phyloP scores from a whole-genome alignment of 2,113 vertebrate genomes.

The Lepisosteus oculatus region DNA sequence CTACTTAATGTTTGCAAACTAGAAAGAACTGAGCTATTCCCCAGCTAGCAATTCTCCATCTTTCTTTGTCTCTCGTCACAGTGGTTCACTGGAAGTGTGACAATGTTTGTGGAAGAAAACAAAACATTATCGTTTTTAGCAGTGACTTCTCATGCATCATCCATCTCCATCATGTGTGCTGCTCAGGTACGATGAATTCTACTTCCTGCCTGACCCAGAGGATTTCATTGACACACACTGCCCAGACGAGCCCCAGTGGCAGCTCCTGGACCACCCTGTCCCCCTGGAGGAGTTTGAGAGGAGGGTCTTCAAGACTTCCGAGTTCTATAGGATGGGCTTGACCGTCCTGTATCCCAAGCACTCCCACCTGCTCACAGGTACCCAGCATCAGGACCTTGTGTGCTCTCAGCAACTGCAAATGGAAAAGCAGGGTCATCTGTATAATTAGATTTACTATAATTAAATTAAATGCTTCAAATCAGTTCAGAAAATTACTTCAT shows the following conservation, averaged over 20 bases:
- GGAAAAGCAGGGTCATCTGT: too few species aligned
- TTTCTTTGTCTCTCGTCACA: too few species aligned
- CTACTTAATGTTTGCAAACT: too few species aligned
- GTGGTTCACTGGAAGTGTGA: too few species aligned
- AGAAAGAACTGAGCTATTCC: too few species aligned
- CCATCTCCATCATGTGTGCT: neutral
- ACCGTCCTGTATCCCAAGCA: constrained; percentile 60
- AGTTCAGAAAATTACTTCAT: too few species aligned
- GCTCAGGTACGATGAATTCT: constrained; percentile 70
- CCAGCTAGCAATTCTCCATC: too few species aligned
- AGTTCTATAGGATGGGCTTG: constrained; percentile 66
- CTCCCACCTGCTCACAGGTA: constrained; percentile 64
- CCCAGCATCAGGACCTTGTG: too few species aligned
- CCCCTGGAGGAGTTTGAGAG: constrained; percentile 61
- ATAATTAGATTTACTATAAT: too few species aligned
- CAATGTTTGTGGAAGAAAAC: too few species aligned
- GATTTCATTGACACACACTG: constrained; percentile 66
- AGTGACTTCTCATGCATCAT: neutral
- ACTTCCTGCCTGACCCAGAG: constrained; percentile 73
- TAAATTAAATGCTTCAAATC: too few species aligned
- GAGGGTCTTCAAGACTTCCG: constrained; percentile 67
- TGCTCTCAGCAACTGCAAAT: too few species aligned
- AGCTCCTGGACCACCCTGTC: constrained; percentile 58
- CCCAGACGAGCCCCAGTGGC: constrained; percentile 69
- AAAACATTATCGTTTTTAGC: neutral